A percentile compares a stretch with the other conserved stretches of the same genome.
Conservation (phyloP, 2,888 invertebrate species). For the Coleophora flavipennella region DNA sequence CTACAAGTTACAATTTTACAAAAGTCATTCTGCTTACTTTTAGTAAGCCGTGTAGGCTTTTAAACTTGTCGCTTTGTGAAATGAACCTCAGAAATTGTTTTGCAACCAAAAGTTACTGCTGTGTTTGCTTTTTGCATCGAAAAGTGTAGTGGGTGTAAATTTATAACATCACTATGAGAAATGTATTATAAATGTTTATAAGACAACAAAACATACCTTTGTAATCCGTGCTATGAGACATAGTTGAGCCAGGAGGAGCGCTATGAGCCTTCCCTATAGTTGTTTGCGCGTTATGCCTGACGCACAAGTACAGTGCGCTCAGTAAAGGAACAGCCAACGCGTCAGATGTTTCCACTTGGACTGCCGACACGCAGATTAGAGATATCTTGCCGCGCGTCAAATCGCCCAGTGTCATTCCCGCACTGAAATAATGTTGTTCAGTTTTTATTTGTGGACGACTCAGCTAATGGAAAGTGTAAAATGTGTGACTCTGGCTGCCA, state of each 20-base stretch:
- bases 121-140: neutral
- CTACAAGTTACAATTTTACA: too few species aligned
- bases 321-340: constrained; percentile 57
- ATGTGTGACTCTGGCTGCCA: too few species aligned
- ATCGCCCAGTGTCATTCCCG: constrained; percentile 54
- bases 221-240: constrained; percentile 33
- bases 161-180: too few species aligned
- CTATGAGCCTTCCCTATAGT: constrained; percentile 16
- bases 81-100: too few species aligned
- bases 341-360: constrained; percentile 53
- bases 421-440: constrained; percentile 24
- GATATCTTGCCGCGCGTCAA: constrained; percentile 45
- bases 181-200: too few species aligned
- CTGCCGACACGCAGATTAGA: constrained; percentile 55
- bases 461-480: too few species aligned
- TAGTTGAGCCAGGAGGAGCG: constrained; percentile 27
- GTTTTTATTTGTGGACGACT: neutral
- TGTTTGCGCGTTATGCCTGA: constrained; percentile 44
- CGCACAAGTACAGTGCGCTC: constrained; percentile 57
- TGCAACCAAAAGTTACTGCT: too few species aligned
- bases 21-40: too few species aligned
- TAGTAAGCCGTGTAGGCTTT: too few species aligned
- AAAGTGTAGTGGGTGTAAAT: neutral
- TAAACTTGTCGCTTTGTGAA: too few species aligned
- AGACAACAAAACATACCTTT: constrained; percentile 33